phyloP scores from a whole-genome alignment of 37 sponge, comb jelly and placozoan genomes.

The Ianthella basta region DNA sequence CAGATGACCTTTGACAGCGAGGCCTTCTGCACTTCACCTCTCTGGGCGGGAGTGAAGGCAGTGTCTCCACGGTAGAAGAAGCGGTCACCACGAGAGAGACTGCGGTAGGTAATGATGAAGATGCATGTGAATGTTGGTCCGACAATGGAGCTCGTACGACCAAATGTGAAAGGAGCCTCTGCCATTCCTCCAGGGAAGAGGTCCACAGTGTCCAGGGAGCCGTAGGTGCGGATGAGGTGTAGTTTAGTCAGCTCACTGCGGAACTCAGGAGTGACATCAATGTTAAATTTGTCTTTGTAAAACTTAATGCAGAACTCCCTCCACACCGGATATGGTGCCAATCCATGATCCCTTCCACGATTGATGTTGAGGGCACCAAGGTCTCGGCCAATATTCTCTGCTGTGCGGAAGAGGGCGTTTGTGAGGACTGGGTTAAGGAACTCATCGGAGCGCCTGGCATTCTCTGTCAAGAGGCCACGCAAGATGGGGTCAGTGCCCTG shows the following conservation, averaged over 20 bases:
- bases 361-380: constrained; percentile 86
- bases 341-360: constrained; percentile 87
- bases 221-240: constrained; percentile 11
- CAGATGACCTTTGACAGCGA: constrained; percentile 82
- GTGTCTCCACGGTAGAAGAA: constrained; percentile 78
- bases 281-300: constrained; percentile 39
- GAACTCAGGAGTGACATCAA: not conserved
- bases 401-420: constrained; percentile 52
- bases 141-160: constrained; percentile 17
- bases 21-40: constrained; percentile 36
- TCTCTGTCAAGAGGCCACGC: constrained; percentile 53
- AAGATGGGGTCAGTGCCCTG: constrained; percentile 66
- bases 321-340: constrained; percentile 74
- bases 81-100: constrained; percentile 83
- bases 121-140: constrained; percentile 94
- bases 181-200: constrained; percentile 83
- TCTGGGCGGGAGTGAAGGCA: constrained; percentile 75
- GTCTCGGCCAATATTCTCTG: constrained; percentile 50
- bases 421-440: constrained; percentile 71
- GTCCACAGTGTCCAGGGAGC: constrained; percentile 48
- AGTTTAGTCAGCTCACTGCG: not conserved
- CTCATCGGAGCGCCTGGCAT: constrained; percentile 63
- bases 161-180: constrained; percentile 48
- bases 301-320: constrained; percentile 35
- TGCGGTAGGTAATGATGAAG: constrained; percentile 71